Base-by-base conservation (phyloP, 1,140 invertebrate species). In the Thaumatotibia leucotreta region DNA sequence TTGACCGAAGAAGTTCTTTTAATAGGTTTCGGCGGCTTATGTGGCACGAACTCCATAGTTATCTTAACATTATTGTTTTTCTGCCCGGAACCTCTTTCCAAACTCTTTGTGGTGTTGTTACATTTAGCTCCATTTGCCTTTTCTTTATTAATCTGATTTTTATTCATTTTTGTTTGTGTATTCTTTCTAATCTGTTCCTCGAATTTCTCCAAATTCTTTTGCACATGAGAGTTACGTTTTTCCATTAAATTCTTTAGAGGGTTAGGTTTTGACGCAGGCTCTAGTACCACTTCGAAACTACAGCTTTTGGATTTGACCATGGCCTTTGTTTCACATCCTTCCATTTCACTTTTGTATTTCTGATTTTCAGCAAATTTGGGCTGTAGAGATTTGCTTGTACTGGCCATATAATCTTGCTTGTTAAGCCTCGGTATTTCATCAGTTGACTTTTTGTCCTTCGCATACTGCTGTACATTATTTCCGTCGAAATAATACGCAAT, bases 401-500 rank as follows among this genome's bases (percentile, higher is more conserved):
- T 93, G 20, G 87, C 89, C 81, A 90, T 92, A 67, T 93, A 93
- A 69, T 93, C 91, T 63, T 83, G 77, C 72, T 88, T 93, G 70
- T 89, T 92, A 35, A 93, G 73, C 62, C 89, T 89, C 3, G 93
- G 93, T 77, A 93, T 93, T 75, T 93, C 92, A 70, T 91, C 91
- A 27, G 63, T 79, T 29, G 72, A 69, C 64, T 88, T 86, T 45
- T 83, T 87, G 10, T 90, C 91, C 31, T 80, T 82, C 1, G 73
- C 75, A 65, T 83, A 87, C 54, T 80, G 83, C 67, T 89, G 83
- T 61, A 88, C 76, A 67, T 88, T 90, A 78, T 78, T 92, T 14
- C 89, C 91, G 66, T 93, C 92, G 64, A 93, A 90, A 77, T 93
- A 93, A 80, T 92, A 93, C 4, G 92, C 92, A 65, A 93, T 89